Conservation (phyloP, 1,140 invertebrate genomes). For the Zaprionus camerounensis region DNA sequence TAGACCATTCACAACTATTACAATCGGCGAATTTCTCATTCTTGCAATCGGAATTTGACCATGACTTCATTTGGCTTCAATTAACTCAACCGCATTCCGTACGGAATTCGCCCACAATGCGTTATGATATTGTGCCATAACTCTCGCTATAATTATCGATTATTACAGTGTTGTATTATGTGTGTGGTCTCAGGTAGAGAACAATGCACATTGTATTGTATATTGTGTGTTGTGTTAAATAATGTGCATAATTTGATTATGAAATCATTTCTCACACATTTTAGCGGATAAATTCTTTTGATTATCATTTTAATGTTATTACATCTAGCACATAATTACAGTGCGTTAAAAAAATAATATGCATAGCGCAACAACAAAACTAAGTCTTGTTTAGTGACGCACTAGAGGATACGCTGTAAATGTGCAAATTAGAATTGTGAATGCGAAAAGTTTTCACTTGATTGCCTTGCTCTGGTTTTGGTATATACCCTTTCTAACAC, state of each 20-base stretch:
- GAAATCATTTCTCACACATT: constrained; percentile 39
- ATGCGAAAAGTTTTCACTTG: not conserved
- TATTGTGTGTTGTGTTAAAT: not conserved
- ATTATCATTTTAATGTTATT: constrained; percentile 31
- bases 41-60: not conserved
- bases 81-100: constrained; percentile 18
- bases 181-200: not conserved
- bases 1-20: not conserved
- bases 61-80: constrained; percentile 10
- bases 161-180: not conserved
- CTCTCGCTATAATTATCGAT: constrained; percentile 20
- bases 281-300: constrained; percentile 22
- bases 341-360: constrained; percentile 6
- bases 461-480: not conserved
- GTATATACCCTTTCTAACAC: not conserved
- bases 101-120: not conserved
- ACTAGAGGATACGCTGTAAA: not conserved
- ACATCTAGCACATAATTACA: not conserved
- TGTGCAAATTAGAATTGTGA: too few relatives aligned
- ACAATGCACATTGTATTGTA: not conserved
- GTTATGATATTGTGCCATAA: not conserved
- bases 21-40: not conserved
- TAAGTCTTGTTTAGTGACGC: not conserved
- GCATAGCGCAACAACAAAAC: not conserved
- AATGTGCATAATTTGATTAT: constrained; percentile 49